Percentiles rank a stretch among this genome's conserved stretches.
These are phyloP conservation scores for Anhinga anhinga DNA, from an alignment of 2,113 vertebrate species.

Conservation along the genomic window DNA sequence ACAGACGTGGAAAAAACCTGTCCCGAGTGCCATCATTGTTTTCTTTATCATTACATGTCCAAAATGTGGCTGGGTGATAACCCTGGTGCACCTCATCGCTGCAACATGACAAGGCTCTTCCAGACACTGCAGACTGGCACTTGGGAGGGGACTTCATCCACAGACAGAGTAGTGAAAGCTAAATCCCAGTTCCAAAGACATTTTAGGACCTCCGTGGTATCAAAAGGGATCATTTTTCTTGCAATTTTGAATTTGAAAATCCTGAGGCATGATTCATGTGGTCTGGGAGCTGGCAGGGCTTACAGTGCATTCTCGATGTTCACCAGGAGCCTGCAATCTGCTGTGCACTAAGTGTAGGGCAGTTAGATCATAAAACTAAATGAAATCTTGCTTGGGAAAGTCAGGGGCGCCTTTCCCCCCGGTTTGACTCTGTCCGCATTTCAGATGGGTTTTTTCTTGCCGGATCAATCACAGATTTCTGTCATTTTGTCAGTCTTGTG, in stretches of 20 bases:
- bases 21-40: background rate
- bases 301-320: background rate
- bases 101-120: fast-evolving
- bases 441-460: background rate
- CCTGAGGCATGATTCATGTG: background rate
- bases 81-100: background rate
- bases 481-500: background rate
- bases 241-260: background rate
- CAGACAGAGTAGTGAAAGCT: background rate
- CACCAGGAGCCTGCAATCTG: background rate
- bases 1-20: background rate
- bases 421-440: background rate
- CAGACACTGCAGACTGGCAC: background rate
- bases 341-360: background rate
- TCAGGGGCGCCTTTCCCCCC: background rate
- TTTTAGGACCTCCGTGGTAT: background rate
- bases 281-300: constrained; percentile 9
- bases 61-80: background rate
- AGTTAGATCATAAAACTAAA: background rate
- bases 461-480: background rate
- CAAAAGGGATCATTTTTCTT: constrained; percentile 1
- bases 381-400: background rate
- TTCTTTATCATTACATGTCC: background rate
- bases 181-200: background rate
- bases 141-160: background rate